Base-by-base conservation (phyloP, 2,797 vertebrate genomes). In the Australoheros facetus region DNA sequence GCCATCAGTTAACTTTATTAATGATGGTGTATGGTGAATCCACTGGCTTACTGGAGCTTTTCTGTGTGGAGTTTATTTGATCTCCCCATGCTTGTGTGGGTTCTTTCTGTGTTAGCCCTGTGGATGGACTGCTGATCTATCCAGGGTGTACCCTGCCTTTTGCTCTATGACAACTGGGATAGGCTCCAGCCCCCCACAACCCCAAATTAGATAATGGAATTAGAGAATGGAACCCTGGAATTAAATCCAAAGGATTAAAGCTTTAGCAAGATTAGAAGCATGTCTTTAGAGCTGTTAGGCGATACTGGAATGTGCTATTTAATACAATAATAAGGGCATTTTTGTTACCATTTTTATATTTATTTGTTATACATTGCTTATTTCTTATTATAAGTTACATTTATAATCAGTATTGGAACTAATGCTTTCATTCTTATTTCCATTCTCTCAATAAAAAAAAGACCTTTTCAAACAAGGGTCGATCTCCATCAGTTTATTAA, bases 211-310 rank as follows among this genome's bases (percentile, higher is more conserved):
- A 42, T 45, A 64, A 64, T 3, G 26, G 8, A 21, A 37, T 23
- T 23, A 37, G 37, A 48, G 16, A 48, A 16, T 48, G 16, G 45
- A 48, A 48, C 12, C 16, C 45, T 48, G n/a, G 71, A 32, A 70
- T 32, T 5, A 70, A 71, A 71, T 75, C 37, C 10, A 9, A 17
- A 0, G 3, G 56, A 60, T 80, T 60, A 75, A 34, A 54, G 16
- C 42, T 58, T 75, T 75, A 60, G 30, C n/a, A 53, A n/a, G 73
- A 74, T 60, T 51, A 54, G 32, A 66, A 32, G 26, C 14, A 32
- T 57, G 21, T 32, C 42, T 58, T 77, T 69, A 57, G 23, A 77
- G 17, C 28, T 28, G 9, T 66, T 66, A 66, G 42, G 16, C 16
- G 42, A 51, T 66, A 66, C 42, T 30, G 48, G 16, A 30, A 19